A percentile compares a stretch with the other conserved stretches of the same genome.
Evolutionary conservation across 2,797 vertebrate species (phyloP).

Genomic region (Paratrypauchen microcephalus): DNA sequence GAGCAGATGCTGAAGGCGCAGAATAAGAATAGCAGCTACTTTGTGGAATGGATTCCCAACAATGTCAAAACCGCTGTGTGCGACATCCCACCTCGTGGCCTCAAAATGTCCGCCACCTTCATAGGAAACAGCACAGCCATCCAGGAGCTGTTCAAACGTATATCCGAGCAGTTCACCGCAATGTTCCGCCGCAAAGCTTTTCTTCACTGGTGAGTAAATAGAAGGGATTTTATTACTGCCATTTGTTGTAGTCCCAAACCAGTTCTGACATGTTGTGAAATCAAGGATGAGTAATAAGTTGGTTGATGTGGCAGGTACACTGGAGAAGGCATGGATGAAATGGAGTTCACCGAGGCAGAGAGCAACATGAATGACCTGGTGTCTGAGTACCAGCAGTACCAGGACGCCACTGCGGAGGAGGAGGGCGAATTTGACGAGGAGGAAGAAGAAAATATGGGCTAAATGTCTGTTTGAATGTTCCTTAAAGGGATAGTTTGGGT

Average conservation of each 20-base stretch:
- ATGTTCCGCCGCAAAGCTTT: constrained; percentile 83
- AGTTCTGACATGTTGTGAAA: neutral
- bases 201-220: constrained; percentile 75
- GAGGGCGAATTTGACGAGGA: constrained; percentile 80
- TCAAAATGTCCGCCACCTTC: constrained; percentile 92
- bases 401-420: constrained; percentile 78
- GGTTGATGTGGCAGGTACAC: constrained; percentile 70
- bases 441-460: constrained; percentile 74
- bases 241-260: neutral
- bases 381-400: constrained; percentile 80
- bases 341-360: constrained; percentile 78
- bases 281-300: neutral
- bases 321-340: constrained; percentile 80
- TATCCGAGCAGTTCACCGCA: constrained; percentile 85
- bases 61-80: constrained; percentile 91
- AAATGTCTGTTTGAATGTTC: constrained; percentile 9
- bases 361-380: constrained; percentile 82
- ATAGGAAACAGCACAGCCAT: constrained; percentile 96
- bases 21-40: constrained; percentile 82
- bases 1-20: constrained; percentile 73
- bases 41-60: constrained; percentile 81
- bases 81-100: constrained; percentile 88
- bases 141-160: constrained; percentile 93
- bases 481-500: too few species aligned
- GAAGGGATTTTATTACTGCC: neutral